These are phyloP conservation scores for Fopius arisanus DNA, from an alignment of 1,140 invertebrate genomes.

Conservation along the genomic window DNA sequence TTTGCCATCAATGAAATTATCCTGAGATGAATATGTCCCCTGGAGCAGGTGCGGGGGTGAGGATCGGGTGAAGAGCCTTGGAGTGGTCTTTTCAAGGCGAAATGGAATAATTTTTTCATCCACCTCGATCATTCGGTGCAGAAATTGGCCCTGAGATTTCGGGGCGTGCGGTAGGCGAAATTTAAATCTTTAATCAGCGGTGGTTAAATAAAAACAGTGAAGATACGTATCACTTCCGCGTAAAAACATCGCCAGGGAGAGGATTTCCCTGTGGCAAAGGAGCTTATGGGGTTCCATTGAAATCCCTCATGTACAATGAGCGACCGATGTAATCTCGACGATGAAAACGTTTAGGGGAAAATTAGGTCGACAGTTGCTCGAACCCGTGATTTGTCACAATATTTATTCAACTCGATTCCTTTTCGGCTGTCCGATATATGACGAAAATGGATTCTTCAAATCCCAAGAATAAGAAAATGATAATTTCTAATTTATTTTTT, in stretches of 20 bases:
- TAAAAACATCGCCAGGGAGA: conserved; percentile 11
- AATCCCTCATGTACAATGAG: conserved; percentile 50
- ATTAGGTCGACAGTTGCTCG: conserved; percentile 62
- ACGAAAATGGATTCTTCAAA: no score
- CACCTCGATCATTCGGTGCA: background rate
- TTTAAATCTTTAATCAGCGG: background rate
- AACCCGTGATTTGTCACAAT: conserved; percentile 53
- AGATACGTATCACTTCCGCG: background rate
- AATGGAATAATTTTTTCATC: background rate
- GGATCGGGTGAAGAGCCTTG: background rate
- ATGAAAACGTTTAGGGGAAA: conserved; percentile 62
- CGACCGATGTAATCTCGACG: conserved; percentile 63
- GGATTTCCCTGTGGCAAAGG: conserved; percentile 26
- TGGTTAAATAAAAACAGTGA: background rate
- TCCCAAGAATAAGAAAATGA: no score
- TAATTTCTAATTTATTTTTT: no score
- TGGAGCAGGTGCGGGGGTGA: conserved; percentile 8
- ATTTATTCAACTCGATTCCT: conserved; percentile 46
- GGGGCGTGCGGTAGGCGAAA: background rate
- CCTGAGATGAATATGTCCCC: background rate
- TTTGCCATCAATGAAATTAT: background rate
- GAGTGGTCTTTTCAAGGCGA: background rate
- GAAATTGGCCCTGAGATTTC: background rate
- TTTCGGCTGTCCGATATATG: conserved; percentile 19
- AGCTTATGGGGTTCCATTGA: conserved; percentile 42